Conservation (phyloP, 92 coral and sea anemone genomes). For the Hydrozoanthus gracilis region DNA sequence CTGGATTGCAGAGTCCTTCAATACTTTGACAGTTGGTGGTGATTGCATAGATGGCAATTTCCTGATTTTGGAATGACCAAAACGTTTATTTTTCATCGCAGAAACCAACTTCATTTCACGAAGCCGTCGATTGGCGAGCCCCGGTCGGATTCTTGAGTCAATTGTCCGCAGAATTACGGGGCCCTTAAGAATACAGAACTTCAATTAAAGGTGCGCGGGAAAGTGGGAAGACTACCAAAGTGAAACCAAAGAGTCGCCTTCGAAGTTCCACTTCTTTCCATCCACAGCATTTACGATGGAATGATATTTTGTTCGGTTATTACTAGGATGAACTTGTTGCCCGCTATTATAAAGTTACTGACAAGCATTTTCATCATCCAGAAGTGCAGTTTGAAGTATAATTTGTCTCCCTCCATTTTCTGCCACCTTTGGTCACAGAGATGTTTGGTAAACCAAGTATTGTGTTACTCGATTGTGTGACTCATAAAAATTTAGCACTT, state of each 20-base stretch:
- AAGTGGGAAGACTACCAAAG: constrained; percentile 17
- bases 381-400: too few species aligned
- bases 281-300: too few species aligned
- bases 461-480: too few species aligned
- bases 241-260: constrained; percentile 15
- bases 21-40: background rate
- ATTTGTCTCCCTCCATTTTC: too few species aligned
- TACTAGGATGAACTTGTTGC: background rate
- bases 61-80: background rate
- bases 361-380: too few species aligned
- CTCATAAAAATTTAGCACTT: too few species aligned
- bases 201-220: background rate
- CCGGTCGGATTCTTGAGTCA: background rate
- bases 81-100: background rate
- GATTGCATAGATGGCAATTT: background rate
- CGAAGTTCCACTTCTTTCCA: constrained; percentile 14
- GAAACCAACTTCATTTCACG: background rate
- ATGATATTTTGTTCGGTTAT: too few species aligned
- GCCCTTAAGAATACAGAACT: background rate
- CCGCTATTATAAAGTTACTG: background rate
- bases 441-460: too few species aligned
- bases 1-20: background rate
- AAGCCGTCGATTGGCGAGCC: background rate
- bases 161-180: background rate
- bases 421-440: too few species aligned